phyloP scores from a whole-genome alignment of 2,888 invertebrate species.

The Drosophila nr. medialis region DNA sequence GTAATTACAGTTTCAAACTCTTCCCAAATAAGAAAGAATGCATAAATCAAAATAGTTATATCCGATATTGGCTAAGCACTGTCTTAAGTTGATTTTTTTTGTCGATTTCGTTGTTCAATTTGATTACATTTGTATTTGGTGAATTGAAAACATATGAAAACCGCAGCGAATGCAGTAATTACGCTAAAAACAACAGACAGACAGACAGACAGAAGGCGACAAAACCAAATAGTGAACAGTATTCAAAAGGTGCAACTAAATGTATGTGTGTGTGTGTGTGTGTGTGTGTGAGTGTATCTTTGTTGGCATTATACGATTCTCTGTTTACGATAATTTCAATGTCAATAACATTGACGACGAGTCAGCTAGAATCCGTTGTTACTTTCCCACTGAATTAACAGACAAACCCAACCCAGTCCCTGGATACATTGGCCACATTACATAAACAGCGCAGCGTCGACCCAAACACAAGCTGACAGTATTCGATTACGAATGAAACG shows the following conservation, averaged over 20 bases:
- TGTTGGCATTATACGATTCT: constrained; percentile 21
- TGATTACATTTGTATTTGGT: constrained; percentile 33
- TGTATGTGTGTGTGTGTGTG: too few species aligned
- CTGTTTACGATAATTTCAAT: constrained; percentile 61
- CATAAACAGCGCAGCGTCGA: constrained; percentile 61
- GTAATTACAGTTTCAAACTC: background rate
- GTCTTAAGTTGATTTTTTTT: background rate
- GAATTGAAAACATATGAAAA: constrained; percentile 43
- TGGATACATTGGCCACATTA: constrained; percentile 38
- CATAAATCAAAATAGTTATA: background rate
- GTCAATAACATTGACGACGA: constrained; percentile 71
- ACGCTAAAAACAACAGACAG: constrained; percentile 46
- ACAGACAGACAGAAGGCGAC: constrained; percentile 10
- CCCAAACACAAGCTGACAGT: constrained; percentile 40
- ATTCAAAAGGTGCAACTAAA: background rate
- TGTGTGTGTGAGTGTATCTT: background rate
- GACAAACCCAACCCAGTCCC: constrained; percentile 13
- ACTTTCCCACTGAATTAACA: constrained; percentile 36
- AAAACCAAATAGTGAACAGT: constrained; percentile 1
- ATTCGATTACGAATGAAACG: constrained; percentile 44
- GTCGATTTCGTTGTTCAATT: constrained; percentile 3
- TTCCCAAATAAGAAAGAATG: background rate
- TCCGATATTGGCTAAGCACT: background rate
- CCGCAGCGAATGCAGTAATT: constrained; percentile 56
- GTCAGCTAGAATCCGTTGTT: constrained; percentile 61